phyloP scores from a whole-genome alignment of 2,797 vertebrate genomes.

The Agapornis canus region DNA sequence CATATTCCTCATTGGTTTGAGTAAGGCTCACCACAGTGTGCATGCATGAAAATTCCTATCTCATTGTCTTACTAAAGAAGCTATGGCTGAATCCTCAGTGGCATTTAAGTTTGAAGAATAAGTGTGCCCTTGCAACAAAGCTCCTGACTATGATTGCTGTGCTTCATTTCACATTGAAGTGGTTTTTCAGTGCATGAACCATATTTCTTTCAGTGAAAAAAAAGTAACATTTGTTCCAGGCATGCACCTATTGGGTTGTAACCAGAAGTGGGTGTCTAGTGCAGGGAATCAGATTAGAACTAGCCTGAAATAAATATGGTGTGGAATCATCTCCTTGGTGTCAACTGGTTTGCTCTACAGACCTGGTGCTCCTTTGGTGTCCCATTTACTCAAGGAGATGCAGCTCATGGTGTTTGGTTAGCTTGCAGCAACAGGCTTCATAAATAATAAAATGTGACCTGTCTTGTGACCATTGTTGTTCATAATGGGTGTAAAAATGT shows the following conservation, averaged over 20 bases:
- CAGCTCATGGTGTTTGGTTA: not conserved
- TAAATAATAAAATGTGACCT: not conserved
- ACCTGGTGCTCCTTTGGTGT: not conserved
- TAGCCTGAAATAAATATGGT: rapidly evolving
- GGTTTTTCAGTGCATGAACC: not conserved
- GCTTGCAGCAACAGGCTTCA: not conserved
- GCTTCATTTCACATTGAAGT: not conserved
- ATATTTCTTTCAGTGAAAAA: not conserved
- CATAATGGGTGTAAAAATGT: not conserved
- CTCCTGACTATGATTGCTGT: rapidly evolving
- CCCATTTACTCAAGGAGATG: not conserved
- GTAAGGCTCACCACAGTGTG: not conserved
- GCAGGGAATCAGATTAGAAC: not conserved
- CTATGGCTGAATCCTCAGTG: not conserved
- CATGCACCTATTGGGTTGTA: not conserved
- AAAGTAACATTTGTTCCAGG: not conserved
- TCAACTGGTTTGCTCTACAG: not conserved
- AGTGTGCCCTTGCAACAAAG: not conserved
- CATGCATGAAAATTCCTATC: not conserved
- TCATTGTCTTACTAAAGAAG: not conserved
- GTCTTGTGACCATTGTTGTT: not conserved
- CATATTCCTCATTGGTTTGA: not conserved
- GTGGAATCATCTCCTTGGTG: not conserved
- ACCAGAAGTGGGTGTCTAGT: not conserved
- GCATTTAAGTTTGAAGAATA: not conserved